Evolutionary conservation across 2,888 invertebrate genomes (phyloP), one percentile per base, ranked within the genome.

Genomic region (Euplagia quadripunctaria): DNA sequence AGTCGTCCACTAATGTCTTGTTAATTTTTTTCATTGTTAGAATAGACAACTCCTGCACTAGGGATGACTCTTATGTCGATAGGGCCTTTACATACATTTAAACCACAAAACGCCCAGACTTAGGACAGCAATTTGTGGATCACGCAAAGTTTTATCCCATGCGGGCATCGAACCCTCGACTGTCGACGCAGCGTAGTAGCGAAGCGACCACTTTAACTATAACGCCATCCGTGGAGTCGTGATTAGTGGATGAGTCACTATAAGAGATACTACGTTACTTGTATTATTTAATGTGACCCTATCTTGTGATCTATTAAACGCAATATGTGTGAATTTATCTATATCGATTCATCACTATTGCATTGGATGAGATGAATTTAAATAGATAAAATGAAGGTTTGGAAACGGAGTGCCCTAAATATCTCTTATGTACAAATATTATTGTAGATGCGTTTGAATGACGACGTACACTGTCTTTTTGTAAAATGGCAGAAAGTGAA

Each of bases 401-500:
- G 41, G 7, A 43, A 31, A 16, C 31, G 66, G n/a, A 7, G 20
- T 67, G 67, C 49, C 64, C 66, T n/a, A 67, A 71, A 58, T 71
- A 67, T 67, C 43, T 72, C 43, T 71, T n/a, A 51, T 71, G 66
- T 78, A 74, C 72, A 68, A 72, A 74, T 63, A 71, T 20, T 73
- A 70, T 68, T 65, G 4, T 68, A 68, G 16, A 43, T 49, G 8
- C 61, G 51, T 66, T 46, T 41, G 16, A 55, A 41, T n/a, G 43
- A n/a, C 65, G 46, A 14, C 20, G 42, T 14, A 41, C n/a, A 55
- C 14, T n/a, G 11, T 42, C 43, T 42, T 55, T 55, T n/a, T 68
- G 43, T 49, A 66, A 41, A 46, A 20, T 8, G 17, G 16, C 12
- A 51, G 12, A 42, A 20, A 11, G 16, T 4, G 14, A 43, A n/a